Conservation (phyloP, 2,888 invertebrate species). For the Torymus texanus region DNA sequence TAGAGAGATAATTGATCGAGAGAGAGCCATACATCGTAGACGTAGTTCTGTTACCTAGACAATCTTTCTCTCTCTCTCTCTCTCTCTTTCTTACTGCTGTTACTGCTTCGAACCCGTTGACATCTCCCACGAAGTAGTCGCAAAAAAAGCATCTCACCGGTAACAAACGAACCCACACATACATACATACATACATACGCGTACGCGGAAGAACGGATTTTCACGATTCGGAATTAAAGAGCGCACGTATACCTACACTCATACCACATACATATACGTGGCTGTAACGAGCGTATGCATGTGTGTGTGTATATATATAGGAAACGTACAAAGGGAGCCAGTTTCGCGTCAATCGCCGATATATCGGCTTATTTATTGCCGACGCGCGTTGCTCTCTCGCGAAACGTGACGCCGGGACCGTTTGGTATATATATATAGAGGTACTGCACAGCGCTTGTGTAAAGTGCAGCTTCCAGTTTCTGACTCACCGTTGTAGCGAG, state of each 20-base stretch:
- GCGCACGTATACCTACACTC: not conserved
- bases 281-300: constrained; percentile 18
- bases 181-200: not conserved
- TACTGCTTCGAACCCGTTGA: not conserved
- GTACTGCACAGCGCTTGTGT: constrained; percentile 58
- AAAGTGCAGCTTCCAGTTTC: constrained; percentile 71
- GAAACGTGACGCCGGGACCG: constrained; percentile 70
- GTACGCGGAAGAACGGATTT: constrained; percentile 46
- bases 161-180: constrained; percentile 29
- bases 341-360: constrained; percentile 51
- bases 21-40: constrained; percentile 20
- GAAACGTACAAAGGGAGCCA: constrained; percentile 21
- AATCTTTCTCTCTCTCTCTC: not conserved
- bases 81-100: not conserved
- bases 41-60: not conserved
- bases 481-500: constrained; percentile 64
- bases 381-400: constrained; percentile 60
- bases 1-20: constrained; percentile 50
- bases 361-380: constrained; percentile 55
- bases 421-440: not conserved
- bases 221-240: constrained; percentile 51
- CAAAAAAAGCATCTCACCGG: constrained; percentile 4
- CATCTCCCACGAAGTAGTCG: constrained; percentile 34
- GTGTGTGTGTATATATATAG: not conserved
- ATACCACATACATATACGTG: not conserved